Evolutionary conservation across 2,113 vertebrate genomes (phyloP).

Genomic region (Coptodon rendalli): DNA sequence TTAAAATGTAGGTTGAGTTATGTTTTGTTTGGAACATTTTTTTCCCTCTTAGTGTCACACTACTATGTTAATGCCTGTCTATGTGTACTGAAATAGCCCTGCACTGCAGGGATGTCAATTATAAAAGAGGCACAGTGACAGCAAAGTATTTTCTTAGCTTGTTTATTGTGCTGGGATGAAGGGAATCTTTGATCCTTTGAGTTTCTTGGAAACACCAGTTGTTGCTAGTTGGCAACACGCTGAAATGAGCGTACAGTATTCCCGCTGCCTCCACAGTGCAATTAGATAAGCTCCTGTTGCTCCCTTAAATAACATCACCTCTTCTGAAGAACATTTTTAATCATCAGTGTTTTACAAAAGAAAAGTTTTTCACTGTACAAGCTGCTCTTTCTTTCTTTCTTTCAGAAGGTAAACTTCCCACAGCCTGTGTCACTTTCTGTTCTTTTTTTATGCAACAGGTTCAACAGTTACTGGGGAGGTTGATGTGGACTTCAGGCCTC

Average conservation of each 20-base stretch:
- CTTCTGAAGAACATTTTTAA: conserved; percentile 1
- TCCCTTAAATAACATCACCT: conserved; percentile 20
- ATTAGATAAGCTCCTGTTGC: conserved; percentile 23
- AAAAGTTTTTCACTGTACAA: not conserved
- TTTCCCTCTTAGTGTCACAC: conserved; percentile 5
- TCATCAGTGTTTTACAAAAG: not conserved
- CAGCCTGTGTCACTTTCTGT: not conserved
- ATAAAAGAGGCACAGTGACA: conserved; percentile 45
- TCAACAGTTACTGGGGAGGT: conserved; percentile 32
- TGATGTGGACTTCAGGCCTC: conserved; percentile 34
- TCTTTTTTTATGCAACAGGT: conserved; percentile 44
- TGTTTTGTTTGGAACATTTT: conserved; percentile 1
- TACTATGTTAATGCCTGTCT: conserved; percentile 30
- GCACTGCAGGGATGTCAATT: conserved; percentile 59
- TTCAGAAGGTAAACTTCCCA: not conserved
- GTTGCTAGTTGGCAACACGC: not conserved
- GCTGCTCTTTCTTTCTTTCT: not conserved
- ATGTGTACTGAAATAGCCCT: conserved; percentile 50
- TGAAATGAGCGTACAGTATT: conserved; percentile 11
- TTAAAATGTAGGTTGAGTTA: not conserved
- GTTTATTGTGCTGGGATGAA: conserved; percentile 40
- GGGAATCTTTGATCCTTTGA: conserved; percentile 30
- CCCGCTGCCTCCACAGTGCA: conserved; percentile 29
- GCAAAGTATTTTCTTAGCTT: conserved; percentile 34
- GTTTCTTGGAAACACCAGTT: conserved; percentile 11